Conservation (phyloP, 2,113 vertebrate genomes). For the Sander vitreus region DNA sequence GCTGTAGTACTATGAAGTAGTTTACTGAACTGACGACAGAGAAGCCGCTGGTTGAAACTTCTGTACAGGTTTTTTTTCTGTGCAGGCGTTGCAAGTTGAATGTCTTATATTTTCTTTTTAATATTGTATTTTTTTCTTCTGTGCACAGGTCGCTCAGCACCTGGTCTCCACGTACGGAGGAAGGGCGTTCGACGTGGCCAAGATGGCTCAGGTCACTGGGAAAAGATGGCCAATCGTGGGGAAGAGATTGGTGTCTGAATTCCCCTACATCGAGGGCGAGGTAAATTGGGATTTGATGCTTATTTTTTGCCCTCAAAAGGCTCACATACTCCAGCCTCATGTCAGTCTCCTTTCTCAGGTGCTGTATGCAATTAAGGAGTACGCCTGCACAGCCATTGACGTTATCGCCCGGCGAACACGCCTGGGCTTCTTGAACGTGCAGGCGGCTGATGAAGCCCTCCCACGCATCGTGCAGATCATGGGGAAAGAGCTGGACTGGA, state of each 20-base stretch:
- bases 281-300: slow-evolving; percentile 66
- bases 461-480: slow-evolving; percentile 95
- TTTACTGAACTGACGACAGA: no score
- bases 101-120: background rate
- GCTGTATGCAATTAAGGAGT: slow-evolving; percentile 92
- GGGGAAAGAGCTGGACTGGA: slow-evolving; percentile 93
- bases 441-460: slow-evolving; percentile 96
- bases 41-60: no score
- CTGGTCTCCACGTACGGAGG: slow-evolving; percentile 91
- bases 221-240: slow-evolving; percentile 97
- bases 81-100: no score
- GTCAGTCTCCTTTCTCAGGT: slow-evolving; percentile 82
- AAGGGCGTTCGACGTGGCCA: slow-evolving; percentile 95
- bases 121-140: background rate
- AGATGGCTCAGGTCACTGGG: slow-evolving; percentile 95
- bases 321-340: background rate
- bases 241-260: slow-evolving; percentile 95
- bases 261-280: slow-evolving; percentile 98
- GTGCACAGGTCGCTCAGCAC: slow-evolving; percentile 92
- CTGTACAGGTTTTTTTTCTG: no score
- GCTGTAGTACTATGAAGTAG: no score
- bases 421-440: slow-evolving; percentile 95
- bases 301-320: no score
- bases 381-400: slow-evolving; percentile 94
- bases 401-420: slow-evolving; percentile 94